Evolutionary conservation across 2,888 invertebrate genomes (phyloP), one percentile per base, ranked within the genome.

Genomic region (Hypolimnas misippus): DNA sequence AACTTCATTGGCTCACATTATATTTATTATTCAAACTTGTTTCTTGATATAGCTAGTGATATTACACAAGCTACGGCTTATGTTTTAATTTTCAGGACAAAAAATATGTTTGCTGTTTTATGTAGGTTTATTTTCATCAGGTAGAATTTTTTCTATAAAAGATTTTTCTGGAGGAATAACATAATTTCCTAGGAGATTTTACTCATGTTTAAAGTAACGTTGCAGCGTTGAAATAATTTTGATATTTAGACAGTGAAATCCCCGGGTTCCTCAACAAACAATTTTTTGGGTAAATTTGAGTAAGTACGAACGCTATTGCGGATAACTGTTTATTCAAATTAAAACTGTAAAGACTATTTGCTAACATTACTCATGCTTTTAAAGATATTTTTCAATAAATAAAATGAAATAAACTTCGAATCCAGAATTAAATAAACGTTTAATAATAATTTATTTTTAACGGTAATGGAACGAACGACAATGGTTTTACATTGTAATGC

Each of bases 11-110:
- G 14, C 14, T 29, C 49, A 46, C 44, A 49, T 25, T 25, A 49
- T 49, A 49, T 49, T 49, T 49, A 49, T 49, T 49, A 49, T 49
- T 49, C 49, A 49, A 49, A 49, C 25, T 49, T 49, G 29, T 49
- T 49, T 49, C 49, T 29, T 25, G 25, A 29, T 49, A 8, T 49
- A 12, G 19, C 35, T n/a, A 38, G 35, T 35, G 3, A 35, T 0
- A 7, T 42, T 42, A 42, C 40, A 42, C 40, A 16, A 21, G 19
- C 21, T 46, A 21, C 19, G 19, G 21, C 10, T 10, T 21, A 19
- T 1, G 19, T 21, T 44, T 4, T 44, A 44, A 16, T 19, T 44
- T 44, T 19, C 19, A 21, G 19, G 19, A 10, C 12, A 46, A 12
- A 16, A 40, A 21, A 35, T 31, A 7, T 33, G 33, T 33, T 38